Evolutionary conservation across 2,113 vertebrate species (phyloP).

Genomic region (Anguilla japonica): DNA sequence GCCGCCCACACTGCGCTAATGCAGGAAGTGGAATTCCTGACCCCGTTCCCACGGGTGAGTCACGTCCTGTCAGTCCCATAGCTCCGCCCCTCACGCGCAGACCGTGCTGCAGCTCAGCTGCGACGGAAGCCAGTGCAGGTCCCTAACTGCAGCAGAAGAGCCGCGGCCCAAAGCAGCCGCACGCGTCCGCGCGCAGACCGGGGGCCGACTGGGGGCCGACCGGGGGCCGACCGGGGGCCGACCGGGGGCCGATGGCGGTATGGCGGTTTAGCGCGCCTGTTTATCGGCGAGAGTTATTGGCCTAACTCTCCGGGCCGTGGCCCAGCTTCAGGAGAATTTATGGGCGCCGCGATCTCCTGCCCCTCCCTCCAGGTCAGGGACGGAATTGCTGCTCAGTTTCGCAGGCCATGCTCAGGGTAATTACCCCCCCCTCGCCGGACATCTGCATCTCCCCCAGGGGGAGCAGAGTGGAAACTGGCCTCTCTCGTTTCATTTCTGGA

Average conservation of each 20-base stretch:
- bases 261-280: background rate
- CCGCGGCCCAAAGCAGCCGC: too few relatives aligned
- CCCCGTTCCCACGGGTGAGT: too few relatives aligned
- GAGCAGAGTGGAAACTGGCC: background rate
- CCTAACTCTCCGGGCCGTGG: background rate
- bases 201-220: too few relatives aligned
- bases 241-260: background rate
- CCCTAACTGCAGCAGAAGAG: too few relatives aligned
- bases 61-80: too few relatives aligned
- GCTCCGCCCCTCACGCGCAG: too few relatives aligned
- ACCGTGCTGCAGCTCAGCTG: too few relatives aligned
- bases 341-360: background rate
- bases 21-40: too few relatives aligned
- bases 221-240: too few relatives aligned
- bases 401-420: conserved; percentile 8
- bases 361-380: background rate
- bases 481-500: background rate
- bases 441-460: background rate
- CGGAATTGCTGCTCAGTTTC: conserved; percentile 23
- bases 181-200: too few relatives aligned
- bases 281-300: conserved; percentile 14
- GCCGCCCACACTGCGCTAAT: too few relatives aligned
- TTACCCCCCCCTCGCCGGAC: background rate
- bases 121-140: too few relatives aligned
- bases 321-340: conserved; percentile 1